These are phyloP conservation scores for Probaryconus sp. DNA, from an alignment of 1,140 invertebrate species.

Conservation along the genomic window DNA sequence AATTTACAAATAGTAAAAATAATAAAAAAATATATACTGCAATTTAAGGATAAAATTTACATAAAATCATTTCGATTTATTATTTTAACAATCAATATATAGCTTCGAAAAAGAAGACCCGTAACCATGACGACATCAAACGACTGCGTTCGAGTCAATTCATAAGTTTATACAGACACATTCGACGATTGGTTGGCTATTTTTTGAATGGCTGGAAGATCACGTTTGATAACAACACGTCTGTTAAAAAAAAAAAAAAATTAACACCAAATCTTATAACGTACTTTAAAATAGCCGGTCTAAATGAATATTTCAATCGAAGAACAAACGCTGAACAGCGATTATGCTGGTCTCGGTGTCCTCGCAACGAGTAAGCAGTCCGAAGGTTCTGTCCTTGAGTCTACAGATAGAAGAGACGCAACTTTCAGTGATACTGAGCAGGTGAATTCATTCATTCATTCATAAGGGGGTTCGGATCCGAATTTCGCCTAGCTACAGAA, in stretches of 20 bases:
- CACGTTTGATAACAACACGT: neutral
- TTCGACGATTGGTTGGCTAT: neutral
- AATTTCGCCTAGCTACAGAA: no score
- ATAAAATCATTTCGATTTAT: no score
- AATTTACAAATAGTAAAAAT: no score
- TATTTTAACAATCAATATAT: no score
- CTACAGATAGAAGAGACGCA: conserved; percentile 24
- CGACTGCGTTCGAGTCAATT: neutral
- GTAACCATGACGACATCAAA: conserved; percentile 14
- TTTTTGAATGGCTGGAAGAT: conserved; percentile 3
- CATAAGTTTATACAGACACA: conserved; percentile 2
- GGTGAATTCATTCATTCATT: conserved; percentile 46
- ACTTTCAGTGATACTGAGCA: conserved; percentile 12
- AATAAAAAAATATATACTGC: no score
- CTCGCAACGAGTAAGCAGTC: conserved; percentile 27
- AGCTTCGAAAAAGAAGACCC: neutral
- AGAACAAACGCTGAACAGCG: conserved; percentile 16
- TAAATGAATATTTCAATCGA: conserved; percentile 36
- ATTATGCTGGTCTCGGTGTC: conserved; percentile 27
- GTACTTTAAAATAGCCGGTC: conserved; percentile 17
- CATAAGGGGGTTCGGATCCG: conserved; percentile 6
- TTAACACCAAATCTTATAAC: neutral
- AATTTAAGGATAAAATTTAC: no score
- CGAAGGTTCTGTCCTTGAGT: conserved; percentile 41
- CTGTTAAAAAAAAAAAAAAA: no score